Percentiles rank a stretch among this genome's conserved stretches.
Conservation (phyloP, 64 coral and sea anemone species). For the Porites australiensis region DNA sequence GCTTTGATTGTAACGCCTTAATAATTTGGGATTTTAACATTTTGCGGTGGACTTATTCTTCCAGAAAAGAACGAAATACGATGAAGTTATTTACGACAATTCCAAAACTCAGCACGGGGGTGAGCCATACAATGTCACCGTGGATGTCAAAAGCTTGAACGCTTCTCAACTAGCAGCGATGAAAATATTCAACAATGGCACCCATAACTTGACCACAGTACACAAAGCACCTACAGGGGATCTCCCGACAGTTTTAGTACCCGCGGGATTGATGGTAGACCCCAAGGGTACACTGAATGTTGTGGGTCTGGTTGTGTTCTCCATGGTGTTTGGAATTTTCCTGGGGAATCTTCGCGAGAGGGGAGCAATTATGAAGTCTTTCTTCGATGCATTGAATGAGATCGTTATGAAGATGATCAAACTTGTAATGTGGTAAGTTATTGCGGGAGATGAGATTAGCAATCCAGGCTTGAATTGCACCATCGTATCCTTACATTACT, state of each 20-base stretch:
- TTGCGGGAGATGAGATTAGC: no score
- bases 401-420: slow-evolving; percentile 74
- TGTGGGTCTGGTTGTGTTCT: slow-evolving; percentile 59
- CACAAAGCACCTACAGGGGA: background rate
- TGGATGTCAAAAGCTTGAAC: slow-evolving; percentile 33
- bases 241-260: slow-evolving; percentile 10
- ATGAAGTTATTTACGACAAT: background rate
- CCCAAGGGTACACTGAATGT: slow-evolving; percentile 11
- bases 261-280: slow-evolving; percentile 32
- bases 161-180: background rate
- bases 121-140: background rate
- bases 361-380: slow-evolving; percentile 60
- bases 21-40: no score
- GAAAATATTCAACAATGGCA: slow-evolving; percentile 51
- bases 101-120: background rate
- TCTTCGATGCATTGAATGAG: slow-evolving; percentile 72
- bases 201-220: slow-evolving; percentile 45
- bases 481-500: no score
- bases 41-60: background rate
- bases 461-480: no score
- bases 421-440: slow-evolving; percentile 75
- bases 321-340: slow-evolving; percentile 61
- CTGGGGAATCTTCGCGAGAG: slow-evolving; percentile 70
- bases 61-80: background rate
- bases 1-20: no score